Base-by-base conservation (phyloP, 2,113 vertebrate species). In the Aspidoscelis tigris region DNA sequence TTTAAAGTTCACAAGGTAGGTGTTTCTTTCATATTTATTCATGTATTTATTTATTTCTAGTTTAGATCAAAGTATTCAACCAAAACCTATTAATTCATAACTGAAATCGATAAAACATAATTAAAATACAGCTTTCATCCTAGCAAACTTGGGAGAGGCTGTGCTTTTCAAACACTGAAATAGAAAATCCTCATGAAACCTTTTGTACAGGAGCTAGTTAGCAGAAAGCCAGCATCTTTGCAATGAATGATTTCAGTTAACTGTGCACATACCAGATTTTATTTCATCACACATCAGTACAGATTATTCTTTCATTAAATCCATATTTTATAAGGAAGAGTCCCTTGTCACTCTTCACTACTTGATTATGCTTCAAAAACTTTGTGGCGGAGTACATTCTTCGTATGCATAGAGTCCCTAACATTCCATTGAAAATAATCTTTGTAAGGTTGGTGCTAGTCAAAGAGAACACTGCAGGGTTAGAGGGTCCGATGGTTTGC, bases 1-100 rank as follows among this genome's bases (percentile, higher is more conserved):
- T 98, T 98, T 96, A 98, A 98, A 95, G 96, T 98, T 93, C 97
- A 98, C 93, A 98, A 98, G 98, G 98, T 99, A 96, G 5, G 96
- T 94, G 12, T 85, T 24, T 78, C 58, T 61, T 61, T 18, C 18
- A 18, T 61, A 16, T 58, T 58, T 58, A 11, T 50, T 61, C 18
- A 61, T 61, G 14, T 61, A 16, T 12, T 58, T 58, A 11, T 58
- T 58, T 85, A 18, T 24, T 76, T 20, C 33, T 65, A 0, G 0
- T 21, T 82, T 2, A 16, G 61, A 70, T 61, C 58, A 16, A 1
- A 61, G 58, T 61, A 61, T 61, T 61, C 58, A 61, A 16, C 18
- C 20, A 61, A 61, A 61, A 61, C 3, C 2, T 4, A 18, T 61
- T 61, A 61, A 61, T 61, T 12, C 14, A 16, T 4, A 14, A 61